Evolutionary conservation across 1,140 invertebrate species (phyloP).

Genomic region (Lasaia peninsularis): DNA sequence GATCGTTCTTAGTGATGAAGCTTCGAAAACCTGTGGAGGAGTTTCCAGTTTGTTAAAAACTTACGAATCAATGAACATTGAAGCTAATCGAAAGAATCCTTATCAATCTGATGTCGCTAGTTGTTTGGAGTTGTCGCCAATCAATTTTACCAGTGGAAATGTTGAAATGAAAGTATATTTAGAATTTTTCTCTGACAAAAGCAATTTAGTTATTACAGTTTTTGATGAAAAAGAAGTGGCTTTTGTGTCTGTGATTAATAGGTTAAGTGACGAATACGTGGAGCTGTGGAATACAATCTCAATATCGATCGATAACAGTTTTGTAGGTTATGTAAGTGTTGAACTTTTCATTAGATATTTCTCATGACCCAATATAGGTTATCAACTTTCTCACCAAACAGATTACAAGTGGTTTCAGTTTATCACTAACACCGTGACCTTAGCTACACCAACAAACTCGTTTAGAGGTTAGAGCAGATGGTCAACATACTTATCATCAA

Average conservation of each 20-base stretch:
- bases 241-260: slow-evolving; percentile 10
- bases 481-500: too few relatives aligned
- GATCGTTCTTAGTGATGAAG: neutral
- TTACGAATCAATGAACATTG: slow-evolving; percentile 4
- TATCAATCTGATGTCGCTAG: slow-evolving; percentile 25
- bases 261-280: slow-evolving; percentile 20
- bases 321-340: slow-evolving; percentile 28
- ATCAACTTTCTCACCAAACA: too few relatives aligned
- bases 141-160: slow-evolving; percentile 25
- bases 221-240: slow-evolving; percentile 27
- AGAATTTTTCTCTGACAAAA: slow-evolving; percentile 22
- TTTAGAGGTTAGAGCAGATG: too few relatives aligned
- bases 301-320: slow-evolving; percentile 17
- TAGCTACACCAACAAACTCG: too few relatives aligned
- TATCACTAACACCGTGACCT: too few relatives aligned
- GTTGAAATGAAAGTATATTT: slow-evolving; percentile 30
- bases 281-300: slow-evolving; percentile 29
- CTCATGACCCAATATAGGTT: too few relatives aligned
- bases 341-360: too few relatives aligned
- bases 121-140: slow-evolving; percentile 28
- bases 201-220: slow-evolving; percentile 28
- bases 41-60: slow-evolving; percentile 1
- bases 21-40: neutral
- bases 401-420: too few relatives aligned
- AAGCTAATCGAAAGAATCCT: slow-evolving; percentile 14